Evolutionary conservation across 1,140 invertebrate species (phyloP).

Genomic region (Drosophila pallidifrons): DNA sequence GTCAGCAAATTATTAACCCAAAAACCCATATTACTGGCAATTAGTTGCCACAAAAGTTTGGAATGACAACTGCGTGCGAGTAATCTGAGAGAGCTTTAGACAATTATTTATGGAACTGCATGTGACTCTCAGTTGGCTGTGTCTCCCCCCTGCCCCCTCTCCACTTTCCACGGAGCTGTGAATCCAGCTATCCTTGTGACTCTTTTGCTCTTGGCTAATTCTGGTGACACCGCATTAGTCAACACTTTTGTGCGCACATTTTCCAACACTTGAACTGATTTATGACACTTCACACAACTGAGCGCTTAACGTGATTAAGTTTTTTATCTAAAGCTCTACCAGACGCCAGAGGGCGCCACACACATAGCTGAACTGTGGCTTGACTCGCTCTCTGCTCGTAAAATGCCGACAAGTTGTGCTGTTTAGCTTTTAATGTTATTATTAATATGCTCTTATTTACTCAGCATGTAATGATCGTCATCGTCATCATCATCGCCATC

Average conservation of each 20-base stretch:
- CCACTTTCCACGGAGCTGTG: background rate
- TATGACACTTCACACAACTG: slow-evolving; percentile 51
- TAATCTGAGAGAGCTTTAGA: slow-evolving; percentile 43
- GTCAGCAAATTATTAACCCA: slow-evolving; percentile 18
- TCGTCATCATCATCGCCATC: background rate
- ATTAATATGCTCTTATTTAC: slow-evolving; percentile 54
- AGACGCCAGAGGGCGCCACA: slow-evolving; percentile 19
- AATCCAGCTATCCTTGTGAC: background rate
- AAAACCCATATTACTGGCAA: slow-evolving; percentile 43
- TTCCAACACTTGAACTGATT: slow-evolving; percentile 55
- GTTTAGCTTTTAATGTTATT: slow-evolving; percentile 49
- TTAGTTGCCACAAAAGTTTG: slow-evolving; percentile 45
- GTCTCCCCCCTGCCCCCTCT: background rate
- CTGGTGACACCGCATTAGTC: slow-evolving; percentile 50
- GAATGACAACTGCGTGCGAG: slow-evolving; percentile 34
- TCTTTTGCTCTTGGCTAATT: slow-evolving; percentile 36
- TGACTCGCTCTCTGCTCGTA: background rate
- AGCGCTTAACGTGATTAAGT: slow-evolving; percentile 42
- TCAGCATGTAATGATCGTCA: slow-evolving; percentile 8
- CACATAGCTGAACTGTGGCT: background rate
- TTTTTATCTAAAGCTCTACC: slow-evolving; percentile 16
- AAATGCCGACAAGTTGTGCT: slow-evolving; percentile 9
- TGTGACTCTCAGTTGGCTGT: slow-evolving; percentile 20
- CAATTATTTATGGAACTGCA: slow-evolving; percentile 50
- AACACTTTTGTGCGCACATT: slow-evolving; percentile 44